phyloP scores from a whole-genome alignment of 2,888 invertebrate species.

The Oeneis ivallda region DNA sequence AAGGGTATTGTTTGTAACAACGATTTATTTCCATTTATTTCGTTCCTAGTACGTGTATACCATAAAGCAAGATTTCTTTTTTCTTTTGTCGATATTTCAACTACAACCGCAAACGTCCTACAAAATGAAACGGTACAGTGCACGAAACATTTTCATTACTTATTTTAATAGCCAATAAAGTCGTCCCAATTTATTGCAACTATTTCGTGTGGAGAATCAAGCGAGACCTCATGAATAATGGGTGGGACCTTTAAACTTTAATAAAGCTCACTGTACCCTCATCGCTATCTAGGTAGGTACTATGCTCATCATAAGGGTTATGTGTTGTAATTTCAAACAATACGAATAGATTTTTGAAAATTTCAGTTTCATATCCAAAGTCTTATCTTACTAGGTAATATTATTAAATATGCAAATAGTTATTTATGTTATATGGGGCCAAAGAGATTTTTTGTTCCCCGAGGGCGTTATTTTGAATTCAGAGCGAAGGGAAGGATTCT shows the following conservation, averaged over 20 bases:
- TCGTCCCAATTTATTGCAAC: slow-evolving; percentile 70
- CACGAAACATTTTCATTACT: slow-evolving; percentile 69
- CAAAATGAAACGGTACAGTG: slow-evolving; percentile 39
- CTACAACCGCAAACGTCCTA: slow-evolving; percentile 27
- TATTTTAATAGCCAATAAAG: slow-evolving; percentile 79
- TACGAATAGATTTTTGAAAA: slow-evolving; percentile 31
- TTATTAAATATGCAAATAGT: no score
- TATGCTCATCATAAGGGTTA: slow-evolving; percentile 52
- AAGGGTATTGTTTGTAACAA: no score
- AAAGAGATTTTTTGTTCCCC: no score
- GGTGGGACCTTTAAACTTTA: slow-evolving; percentile 70
- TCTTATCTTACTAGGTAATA: no score
- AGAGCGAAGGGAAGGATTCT: no score
- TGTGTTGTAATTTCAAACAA: slow-evolving; percentile 53
- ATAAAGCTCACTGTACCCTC: slow-evolving; percentile 56
- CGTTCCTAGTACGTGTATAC: background rate
- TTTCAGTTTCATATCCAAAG: no score
- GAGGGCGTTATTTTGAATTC: no score
- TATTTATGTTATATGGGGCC: no score
- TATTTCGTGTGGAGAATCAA: slow-evolving; percentile 73
- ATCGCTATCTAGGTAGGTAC: slow-evolving; percentile 1
- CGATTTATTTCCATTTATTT: background rate
- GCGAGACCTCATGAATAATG: slow-evolving; percentile 72
- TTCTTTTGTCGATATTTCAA: slow-evolving; percentile 30
- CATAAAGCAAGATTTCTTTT: slow-evolving; percentile 10